These are phyloP conservation scores for Cordylochernes scorpioides DNA, from an alignment of 2,888 invertebrate species.

Conservation along the genomic window DNA sequence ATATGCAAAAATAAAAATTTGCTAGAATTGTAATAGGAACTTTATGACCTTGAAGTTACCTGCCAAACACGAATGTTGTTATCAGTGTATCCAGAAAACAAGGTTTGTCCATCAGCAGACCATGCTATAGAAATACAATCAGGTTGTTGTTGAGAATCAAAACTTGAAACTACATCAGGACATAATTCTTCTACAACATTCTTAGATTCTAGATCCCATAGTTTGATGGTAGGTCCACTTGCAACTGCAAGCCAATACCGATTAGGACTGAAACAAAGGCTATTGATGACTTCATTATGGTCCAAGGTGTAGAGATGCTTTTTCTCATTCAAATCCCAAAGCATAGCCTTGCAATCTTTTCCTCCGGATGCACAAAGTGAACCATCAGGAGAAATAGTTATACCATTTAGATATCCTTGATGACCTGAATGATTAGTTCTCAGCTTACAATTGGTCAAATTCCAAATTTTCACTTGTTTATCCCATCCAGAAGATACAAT, in stretches of 20 bases:
- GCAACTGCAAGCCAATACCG: slow-evolving; percentile 99
- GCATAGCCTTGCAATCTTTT: slow-evolving; percentile 94
- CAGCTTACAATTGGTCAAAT: slow-evolving; percentile 86
- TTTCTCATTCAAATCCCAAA: slow-evolving; percentile 98
- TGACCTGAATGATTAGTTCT: slow-evolving; percentile 97
- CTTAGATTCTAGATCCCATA: slow-evolving; percentile 98
- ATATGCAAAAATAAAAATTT: no score
- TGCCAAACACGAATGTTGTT: slow-evolving; percentile 96
- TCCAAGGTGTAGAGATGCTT: slow-evolving; percentile 95
- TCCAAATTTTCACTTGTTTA: slow-evolving; percentile 92
- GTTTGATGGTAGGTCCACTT: slow-evolving; percentile 88
- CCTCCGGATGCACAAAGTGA: slow-evolving; percentile 98
- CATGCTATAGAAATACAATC: slow-evolving; percentile 90
- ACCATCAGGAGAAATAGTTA: slow-evolving; percentile 96
- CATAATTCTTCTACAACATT: slow-evolving; percentile 93
- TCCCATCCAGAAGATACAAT: slow-evolving; percentile 99
- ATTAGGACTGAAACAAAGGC: slow-evolving; percentile 95
- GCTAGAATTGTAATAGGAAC: no score
- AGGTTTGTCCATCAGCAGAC: slow-evolving; percentile 95
- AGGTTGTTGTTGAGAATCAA: slow-evolving; percentile 55
- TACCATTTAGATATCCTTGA: slow-evolving; percentile 86
- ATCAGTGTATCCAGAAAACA: slow-evolving; percentile 96
- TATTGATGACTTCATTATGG: slow-evolving; percentile 92
- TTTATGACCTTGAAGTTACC: no score
- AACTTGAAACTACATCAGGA: slow-evolving; percentile 60